These are phyloP conservation scores for Macquaria australasica DNA, from an alignment of 2,113 vertebrate genomes.

Conservation along the genomic window DNA sequence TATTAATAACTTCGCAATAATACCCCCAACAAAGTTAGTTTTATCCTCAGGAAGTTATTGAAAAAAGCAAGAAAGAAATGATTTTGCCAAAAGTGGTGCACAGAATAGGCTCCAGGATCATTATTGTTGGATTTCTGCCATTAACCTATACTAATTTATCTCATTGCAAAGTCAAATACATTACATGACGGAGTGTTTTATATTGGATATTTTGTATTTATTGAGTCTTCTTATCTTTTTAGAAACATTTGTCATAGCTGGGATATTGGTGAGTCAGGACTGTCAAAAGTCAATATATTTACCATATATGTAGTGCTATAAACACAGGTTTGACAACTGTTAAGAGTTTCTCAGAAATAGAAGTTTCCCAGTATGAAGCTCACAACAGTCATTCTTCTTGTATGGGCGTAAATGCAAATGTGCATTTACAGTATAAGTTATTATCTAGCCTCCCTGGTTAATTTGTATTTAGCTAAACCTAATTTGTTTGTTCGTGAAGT, in stretches of 20 bases:
- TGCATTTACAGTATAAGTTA: not conserved
- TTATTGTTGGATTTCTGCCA: not conserved
- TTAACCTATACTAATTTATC: not conserved
- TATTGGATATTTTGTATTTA: not conserved
- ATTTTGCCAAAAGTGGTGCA: not conserved
- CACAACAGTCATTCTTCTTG: not conserved
- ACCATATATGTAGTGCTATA: not conserved
- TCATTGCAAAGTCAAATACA: not conserved
- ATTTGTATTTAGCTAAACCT: not conserved
- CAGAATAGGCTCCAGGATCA: not conserved
- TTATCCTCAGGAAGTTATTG: not conserved
- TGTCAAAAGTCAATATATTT: not conserved
- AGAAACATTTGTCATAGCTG: not conserved
- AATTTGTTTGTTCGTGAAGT: not conserved
- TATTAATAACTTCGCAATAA: not conserved
- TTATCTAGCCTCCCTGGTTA: not conserved
- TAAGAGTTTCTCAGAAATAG: not conserved
- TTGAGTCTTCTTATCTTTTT: not conserved
- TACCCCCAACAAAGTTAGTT: not conserved
- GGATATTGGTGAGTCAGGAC: not conserved
- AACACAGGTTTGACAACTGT: not conserved
- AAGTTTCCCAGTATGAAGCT: not conserved
- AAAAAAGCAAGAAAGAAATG: not conserved
- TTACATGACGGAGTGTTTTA: not conserved
- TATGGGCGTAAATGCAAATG: not conserved